These are phyloP conservation scores for Brachyptera putata DNA, from an alignment of 2,888 invertebrate species.

Conservation along the genomic window DNA sequence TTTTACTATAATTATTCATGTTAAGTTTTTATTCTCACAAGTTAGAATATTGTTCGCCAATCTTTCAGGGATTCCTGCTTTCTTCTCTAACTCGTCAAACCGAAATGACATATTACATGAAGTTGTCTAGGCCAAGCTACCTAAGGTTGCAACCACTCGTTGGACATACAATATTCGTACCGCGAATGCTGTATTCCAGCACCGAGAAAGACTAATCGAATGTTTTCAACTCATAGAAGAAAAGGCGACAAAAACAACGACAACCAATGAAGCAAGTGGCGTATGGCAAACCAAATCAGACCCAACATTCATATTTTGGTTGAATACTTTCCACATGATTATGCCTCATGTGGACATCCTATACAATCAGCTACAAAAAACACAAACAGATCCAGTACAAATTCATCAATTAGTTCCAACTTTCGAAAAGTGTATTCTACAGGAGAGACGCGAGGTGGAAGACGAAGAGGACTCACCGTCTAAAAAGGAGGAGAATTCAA, in stretches of 20 bases:
- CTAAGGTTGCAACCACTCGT: conserved; percentile 25
- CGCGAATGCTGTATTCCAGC: conserved; percentile 33
- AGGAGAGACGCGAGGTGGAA: conserved; percentile 22
- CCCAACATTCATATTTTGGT: conserved; percentile 35
- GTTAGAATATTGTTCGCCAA: conserved; percentile 38
- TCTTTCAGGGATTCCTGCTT: conserved; percentile 36
- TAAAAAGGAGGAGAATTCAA: too few species aligned
- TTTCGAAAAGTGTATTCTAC: conserved; percentile 27
- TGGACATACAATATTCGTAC: conserved; percentile 33
- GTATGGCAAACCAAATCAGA: background rate
- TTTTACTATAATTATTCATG: too few species aligned
- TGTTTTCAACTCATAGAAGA: too few species aligned
- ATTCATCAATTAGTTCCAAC: conserved; percentile 24
- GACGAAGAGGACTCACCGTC: too few species aligned
- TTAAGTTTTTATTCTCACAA: too few species aligned
- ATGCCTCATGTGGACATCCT: too few species aligned
- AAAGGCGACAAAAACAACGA: conserved; percentile 2
- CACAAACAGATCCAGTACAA: conserved; percentile 17
- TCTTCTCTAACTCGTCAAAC: too few species aligned
- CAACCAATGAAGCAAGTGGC: conserved; percentile 16
- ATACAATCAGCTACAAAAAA: conserved; percentile 34
- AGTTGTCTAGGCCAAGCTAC: conserved; percentile 31
- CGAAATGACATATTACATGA: conserved; percentile 33
- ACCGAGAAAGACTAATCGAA: conserved; percentile 33
- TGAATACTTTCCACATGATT: conserved; percentile 37